Evolutionary conservation across 37 sponge, comb jelly and placozoan species (phyloP).

Genomic region (Beroe ovata): DNA sequence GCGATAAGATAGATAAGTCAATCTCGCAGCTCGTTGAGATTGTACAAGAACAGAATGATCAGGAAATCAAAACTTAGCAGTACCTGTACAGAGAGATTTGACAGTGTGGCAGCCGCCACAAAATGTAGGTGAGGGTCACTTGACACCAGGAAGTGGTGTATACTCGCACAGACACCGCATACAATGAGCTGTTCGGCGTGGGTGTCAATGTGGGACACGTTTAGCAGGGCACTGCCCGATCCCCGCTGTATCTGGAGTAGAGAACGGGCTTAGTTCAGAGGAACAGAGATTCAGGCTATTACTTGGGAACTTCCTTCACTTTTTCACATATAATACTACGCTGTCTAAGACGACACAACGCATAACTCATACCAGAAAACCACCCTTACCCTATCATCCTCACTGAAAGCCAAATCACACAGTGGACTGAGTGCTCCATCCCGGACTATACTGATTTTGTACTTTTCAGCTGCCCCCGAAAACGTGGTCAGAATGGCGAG

Average conservation of each 20-base stretch:
- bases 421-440: slow-evolving; percentile 48
- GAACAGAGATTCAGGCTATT: too few relatives aligned
- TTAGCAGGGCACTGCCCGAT: slow-evolving; percentile 22
- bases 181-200: slow-evolving; percentile 34
- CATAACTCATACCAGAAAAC: too few relatives aligned
- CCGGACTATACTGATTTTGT: slow-evolving; percentile 2
- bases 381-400: slow-evolving; percentile 59
- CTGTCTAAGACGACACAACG: too few relatives aligned
- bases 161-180: slow-evolving; percentile 24
- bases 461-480: slow-evolving; percentile 24
- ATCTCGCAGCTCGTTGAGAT: too few relatives aligned
- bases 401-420: slow-evolving; percentile 49
- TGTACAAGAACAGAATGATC: too few relatives aligned
- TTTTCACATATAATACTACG: too few relatives aligned
- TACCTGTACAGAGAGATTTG: slow-evolving; percentile 50
- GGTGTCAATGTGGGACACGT: slow-evolving; percentile 46
- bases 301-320: too few relatives aligned
- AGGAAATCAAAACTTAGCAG: background rate
- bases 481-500: slow-evolving; percentile 45
- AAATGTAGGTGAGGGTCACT: slow-evolving; percentile 37
- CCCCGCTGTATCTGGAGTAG: slow-evolving; percentile 31
- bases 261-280: too few relatives aligned
- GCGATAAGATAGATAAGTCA: too few relatives aligned
- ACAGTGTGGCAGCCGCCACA: slow-evolving; percentile 34
- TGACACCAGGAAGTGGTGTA: slow-evolving; percentile 42